Percentiles rank a stretch among this genome's conserved stretches.
Conservation (phyloP, 2,113 vertebrate species). For the Mesocricetus auratus region DNA sequence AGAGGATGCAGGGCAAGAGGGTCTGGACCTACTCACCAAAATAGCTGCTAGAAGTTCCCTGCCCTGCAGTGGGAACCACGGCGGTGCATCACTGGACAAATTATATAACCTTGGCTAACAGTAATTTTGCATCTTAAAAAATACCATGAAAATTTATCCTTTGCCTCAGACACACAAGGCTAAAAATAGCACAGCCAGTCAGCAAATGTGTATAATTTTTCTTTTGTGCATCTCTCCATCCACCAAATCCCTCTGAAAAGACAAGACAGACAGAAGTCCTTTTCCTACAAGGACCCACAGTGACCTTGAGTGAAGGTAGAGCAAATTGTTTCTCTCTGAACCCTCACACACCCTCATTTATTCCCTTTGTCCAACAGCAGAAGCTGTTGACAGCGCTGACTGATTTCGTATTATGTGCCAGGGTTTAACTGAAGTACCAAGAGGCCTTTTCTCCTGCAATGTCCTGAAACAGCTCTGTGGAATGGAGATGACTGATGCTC, state of each 20-base stretch:
- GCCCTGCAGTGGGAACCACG: not conserved
- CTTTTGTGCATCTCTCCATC: conserved; percentile 48
- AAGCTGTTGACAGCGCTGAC: not conserved
- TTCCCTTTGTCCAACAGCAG: not conserved
- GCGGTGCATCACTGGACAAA: not conserved
- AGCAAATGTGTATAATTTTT: conserved; percentile 65
- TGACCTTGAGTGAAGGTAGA: not conserved
- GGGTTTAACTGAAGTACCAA: not conserved
- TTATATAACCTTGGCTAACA: not conserved
- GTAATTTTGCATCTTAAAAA: conserved; percentile 61
- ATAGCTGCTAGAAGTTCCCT: not conserved
- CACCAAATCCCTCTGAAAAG: conserved; percentile 20
- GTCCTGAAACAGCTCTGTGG: not conserved
- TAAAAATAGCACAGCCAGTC: conserved; percentile 77
- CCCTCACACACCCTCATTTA: not conserved
- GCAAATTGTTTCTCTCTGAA: not conserved
- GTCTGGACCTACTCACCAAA: not conserved
- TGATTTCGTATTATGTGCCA: not conserved
- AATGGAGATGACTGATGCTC: too few relatives aligned
- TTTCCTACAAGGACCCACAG: not conserved
- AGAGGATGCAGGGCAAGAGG: not conserved
- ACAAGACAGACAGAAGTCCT: not conserved
- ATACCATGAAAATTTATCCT: conserved; percentile 64
- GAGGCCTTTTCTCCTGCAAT: not conserved
- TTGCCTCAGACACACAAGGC: conserved; percentile 58